Evolutionary conservation across 2,113 vertebrate species (phyloP).

Genomic region (Chaetodon auriga): DNA sequence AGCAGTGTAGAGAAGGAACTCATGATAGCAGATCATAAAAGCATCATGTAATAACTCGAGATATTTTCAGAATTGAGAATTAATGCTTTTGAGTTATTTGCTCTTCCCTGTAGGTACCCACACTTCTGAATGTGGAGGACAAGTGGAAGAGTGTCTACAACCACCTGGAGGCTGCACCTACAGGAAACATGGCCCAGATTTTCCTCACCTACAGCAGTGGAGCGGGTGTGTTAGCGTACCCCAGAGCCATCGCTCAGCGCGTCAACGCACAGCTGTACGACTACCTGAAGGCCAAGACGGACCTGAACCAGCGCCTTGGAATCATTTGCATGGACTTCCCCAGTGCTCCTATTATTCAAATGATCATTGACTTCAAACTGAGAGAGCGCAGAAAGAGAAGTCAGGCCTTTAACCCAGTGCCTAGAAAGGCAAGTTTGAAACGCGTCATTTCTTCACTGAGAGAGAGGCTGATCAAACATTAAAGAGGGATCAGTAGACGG

Average conservation of each 20-base stretch:
- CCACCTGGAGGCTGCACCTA: slow-evolving; percentile 82
- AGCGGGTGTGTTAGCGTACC: slow-evolving; percentile 85
- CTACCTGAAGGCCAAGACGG: slow-evolving; percentile 70
- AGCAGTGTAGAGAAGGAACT: too few species aligned
- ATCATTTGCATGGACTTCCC: slow-evolving; percentile 90
- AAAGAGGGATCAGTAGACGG: neutral
- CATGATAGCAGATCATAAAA: too few species aligned
- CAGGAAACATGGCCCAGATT: slow-evolving; percentile 74
- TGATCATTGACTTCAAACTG: slow-evolving; percentile 86
- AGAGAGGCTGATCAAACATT: slow-evolving; percentile 1
- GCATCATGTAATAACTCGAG: too few species aligned
- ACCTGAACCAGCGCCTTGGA: slow-evolving; percentile 79
- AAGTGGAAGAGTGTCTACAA: slow-evolving; percentile 84
- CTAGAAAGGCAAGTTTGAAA: slow-evolving; percentile 4
- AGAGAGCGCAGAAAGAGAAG: slow-evolving; percentile 11
- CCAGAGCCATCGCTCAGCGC: slow-evolving; percentile 80
- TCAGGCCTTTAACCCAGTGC: neutral
- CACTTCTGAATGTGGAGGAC: slow-evolving; percentile 68
- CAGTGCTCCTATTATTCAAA: slow-evolving; percentile 78
- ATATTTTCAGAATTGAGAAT: neutral
- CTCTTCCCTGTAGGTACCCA: slow-evolving; percentile 79
- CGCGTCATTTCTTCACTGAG: slow-evolving; percentile 2
- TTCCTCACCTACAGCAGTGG: slow-evolving; percentile 89
- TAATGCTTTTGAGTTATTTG: neutral
- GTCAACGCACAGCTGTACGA: slow-evolving; percentile 82